A percentile compares a stretch with the other conserved stretches of the same genome.
Conservation (phyloP, 1,140 invertebrate genomes). For the Nasonia vitripennis region DNA sequence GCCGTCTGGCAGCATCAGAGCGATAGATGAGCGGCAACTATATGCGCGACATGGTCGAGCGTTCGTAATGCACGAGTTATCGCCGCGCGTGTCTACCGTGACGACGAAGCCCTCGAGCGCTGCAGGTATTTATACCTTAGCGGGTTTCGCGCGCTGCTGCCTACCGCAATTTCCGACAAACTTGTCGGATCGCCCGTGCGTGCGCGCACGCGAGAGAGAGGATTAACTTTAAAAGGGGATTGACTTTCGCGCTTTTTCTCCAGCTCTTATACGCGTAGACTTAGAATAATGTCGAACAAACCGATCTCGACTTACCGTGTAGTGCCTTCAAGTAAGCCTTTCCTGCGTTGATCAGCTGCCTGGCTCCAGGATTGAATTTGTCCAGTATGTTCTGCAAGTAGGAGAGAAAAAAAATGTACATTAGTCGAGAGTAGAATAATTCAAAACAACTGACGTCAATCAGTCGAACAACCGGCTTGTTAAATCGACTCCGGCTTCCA, state of each 20-base stretch:
- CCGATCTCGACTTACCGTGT: slow-evolving; percentile 83
- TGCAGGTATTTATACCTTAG: not conserved
- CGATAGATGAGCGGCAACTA: not conserved
- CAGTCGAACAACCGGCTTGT: not conserved
- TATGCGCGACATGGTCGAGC: not conserved
- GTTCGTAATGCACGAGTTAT: slow-evolving; percentile 16
- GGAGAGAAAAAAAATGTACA: not conserved
- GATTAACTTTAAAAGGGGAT: not conserved
- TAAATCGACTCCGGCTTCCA: too few relatives aligned
- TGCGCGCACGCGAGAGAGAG: not conserved
- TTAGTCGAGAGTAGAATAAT: not conserved
- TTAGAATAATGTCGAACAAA: not conserved
- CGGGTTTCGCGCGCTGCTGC: not conserved
- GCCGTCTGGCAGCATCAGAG: not conserved
- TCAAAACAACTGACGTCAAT: not conserved
- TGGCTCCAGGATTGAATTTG: slow-evolving; percentile 93
- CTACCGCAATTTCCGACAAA: not conserved
- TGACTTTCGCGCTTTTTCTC: not conserved
- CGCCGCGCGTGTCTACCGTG: not conserved
- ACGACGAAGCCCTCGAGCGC: not conserved
- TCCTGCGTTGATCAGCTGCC: slow-evolving; percentile 93
- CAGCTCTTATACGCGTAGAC: not conserved
- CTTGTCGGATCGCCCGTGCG: not conserved
- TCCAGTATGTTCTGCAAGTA: slow-evolving; percentile 93
- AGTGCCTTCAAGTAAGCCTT: slow-evolving; percentile 94